phyloP scores from a whole-genome alignment of 2,113 vertebrate species.

The Muscicapa adusta region DNA sequence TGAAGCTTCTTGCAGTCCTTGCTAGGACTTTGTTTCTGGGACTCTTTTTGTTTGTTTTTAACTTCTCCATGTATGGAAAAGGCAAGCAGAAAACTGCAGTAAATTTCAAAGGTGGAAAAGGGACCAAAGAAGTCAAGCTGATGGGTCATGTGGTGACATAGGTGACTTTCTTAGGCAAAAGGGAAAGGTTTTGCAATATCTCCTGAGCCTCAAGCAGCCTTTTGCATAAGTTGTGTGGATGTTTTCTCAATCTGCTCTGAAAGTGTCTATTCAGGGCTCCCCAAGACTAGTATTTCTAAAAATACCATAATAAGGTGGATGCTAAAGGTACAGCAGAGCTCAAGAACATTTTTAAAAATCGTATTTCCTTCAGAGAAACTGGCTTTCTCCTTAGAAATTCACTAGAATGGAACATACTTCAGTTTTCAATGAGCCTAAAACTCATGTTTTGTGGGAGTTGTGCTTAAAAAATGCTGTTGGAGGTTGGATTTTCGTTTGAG shows the following conservation, averaged over 20 bases:
- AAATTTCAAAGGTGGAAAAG: neutral
- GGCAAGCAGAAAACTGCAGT: neutral
- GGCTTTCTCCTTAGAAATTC: neutral
- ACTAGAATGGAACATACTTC: neutral
- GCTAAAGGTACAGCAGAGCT: neutral
- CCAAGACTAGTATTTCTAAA: neutral
- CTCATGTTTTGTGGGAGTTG: neutral
- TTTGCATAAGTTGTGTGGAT: neutral
- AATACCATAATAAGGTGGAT: neutral
- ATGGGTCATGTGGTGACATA: neutral
- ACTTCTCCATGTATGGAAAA: neutral
- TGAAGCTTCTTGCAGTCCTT: neutral
- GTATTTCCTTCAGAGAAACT: neutral
- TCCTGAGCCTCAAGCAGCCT: neutral
- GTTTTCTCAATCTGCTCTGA: neutral
- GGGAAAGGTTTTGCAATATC: neutral
- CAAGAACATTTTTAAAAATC: neutral
- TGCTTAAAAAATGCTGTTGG: neutral
- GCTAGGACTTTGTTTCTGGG: neutral
- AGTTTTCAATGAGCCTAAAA: neutral
- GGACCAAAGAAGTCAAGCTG: neutral
- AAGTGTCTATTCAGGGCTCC: neutral
- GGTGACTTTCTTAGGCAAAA: neutral
- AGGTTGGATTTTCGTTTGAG: neutral
- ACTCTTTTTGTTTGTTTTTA: neutral